phyloP scores from a whole-genome alignment of 2,888 invertebrate genomes.

The Panorpa germanica region DNA sequence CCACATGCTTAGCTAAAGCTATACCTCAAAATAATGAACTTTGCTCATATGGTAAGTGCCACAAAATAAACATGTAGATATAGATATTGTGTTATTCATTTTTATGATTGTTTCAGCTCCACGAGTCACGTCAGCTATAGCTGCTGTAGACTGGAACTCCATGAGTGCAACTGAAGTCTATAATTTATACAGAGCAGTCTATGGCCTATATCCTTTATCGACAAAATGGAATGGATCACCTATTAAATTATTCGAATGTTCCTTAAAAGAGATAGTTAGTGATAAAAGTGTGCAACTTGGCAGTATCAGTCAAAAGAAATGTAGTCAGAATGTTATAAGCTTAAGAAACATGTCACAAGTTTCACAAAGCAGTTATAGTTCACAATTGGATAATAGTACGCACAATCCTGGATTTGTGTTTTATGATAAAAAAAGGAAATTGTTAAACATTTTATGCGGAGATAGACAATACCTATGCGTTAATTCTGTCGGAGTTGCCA shows the following conservation, averaged over 20 bases:
- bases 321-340: slow-evolving; percentile 15
- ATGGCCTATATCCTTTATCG: slow-evolving; percentile 37
- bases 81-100: slow-evolving; percentile 9
- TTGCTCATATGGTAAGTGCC: slow-evolving; percentile 47
- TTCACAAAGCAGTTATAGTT: too few species aligned
- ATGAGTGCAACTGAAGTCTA: slow-evolving; percentile 44
- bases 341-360: too few species aligned
- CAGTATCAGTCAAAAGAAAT: slow-evolving; percentile 8
- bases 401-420: slow-evolving; percentile 33
- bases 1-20: slow-evolving; percentile 33
- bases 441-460: slow-evolving; percentile 45
- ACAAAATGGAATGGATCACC: slow-evolving; percentile 37
- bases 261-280: slow-evolving; percentile 16
- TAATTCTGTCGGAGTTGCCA: slow-evolving; percentile 39
- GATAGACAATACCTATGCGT: slow-evolving; percentile 44
- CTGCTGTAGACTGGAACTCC: slow-evolving; percentile 43
- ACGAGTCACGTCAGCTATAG: slow-evolving; percentile 41
- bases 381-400: slow-evolving; percentile 5
- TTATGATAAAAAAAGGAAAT: slow-evolving; percentile 35
- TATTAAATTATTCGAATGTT: slow-evolving; percentile 39
- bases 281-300: neutral
- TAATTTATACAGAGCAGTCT: slow-evolving; percentile 50
- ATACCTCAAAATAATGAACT: slow-evolving; percentile 37
- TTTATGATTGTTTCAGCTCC: slow-evolving; percentile 38
- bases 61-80: slow-evolving; percentile 9